A percentile compares a stretch with the other conserved stretches of the same genome.
phyloP scores from a whole-genome alignment of 2,113 vertebrate species.

The Mastomys natalensis region DNA sequence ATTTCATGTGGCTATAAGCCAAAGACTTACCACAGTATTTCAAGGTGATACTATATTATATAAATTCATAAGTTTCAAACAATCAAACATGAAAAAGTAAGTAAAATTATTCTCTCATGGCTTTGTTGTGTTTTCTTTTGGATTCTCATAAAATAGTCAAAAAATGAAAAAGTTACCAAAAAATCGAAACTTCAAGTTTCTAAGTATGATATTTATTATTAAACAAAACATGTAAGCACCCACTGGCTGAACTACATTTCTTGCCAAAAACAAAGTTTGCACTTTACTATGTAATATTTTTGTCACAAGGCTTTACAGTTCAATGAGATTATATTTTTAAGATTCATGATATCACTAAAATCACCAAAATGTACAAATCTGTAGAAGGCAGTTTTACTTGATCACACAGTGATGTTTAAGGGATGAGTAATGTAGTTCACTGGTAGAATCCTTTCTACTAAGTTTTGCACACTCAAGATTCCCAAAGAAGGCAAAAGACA shows the following conservation, averaged over 20 bases:
- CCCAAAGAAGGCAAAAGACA: background rate
- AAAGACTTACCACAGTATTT: background rate
- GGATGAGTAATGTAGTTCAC: background rate
- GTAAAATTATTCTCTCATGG: background rate
- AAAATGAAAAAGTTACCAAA: slow-evolving; percentile 10
- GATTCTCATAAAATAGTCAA: background rate
- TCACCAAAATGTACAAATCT: background rate
- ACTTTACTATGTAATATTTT: background rate
- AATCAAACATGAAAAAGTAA: slow-evolving; percentile 13
- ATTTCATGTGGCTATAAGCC: background rate
- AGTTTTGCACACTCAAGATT: background rate
- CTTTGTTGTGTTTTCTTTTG: background rate
- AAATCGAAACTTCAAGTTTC: background rate
- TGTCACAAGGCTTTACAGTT: background rate
- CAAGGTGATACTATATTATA: background rate
- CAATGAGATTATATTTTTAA: background rate
- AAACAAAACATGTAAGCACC: background rate
- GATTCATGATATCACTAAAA: background rate
- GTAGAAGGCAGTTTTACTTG: background rate
- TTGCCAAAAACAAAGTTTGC: background rate
- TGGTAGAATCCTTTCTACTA: background rate
- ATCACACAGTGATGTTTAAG: background rate
- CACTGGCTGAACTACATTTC: background rate
- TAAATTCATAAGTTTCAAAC: slow-evolving; percentile 10
- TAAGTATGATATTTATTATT: background rate